Conservation (phyloP, 2,113 vertebrate species). For the Eublepharis macularius region DNA sequence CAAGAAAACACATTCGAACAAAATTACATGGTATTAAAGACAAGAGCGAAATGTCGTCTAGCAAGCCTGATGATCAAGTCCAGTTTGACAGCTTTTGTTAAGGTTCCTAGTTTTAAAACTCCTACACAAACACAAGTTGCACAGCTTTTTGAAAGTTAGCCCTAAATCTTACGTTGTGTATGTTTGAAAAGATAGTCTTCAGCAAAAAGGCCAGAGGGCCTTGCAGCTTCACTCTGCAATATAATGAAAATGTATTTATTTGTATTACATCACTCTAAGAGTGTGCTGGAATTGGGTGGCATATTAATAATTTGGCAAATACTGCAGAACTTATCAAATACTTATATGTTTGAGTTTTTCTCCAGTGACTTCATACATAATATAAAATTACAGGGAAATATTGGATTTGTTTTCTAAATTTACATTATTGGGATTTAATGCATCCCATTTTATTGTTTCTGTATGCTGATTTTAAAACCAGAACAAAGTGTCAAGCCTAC, state of each 20-base stretch:
- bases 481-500: slow-evolving; percentile 20
- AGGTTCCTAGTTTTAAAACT: slow-evolving; percentile 32
- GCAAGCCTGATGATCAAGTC: slow-evolving; percentile 35
- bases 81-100: slow-evolving; percentile 23
- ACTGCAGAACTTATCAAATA: slow-evolving; percentile 61
- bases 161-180: slow-evolving; percentile 40
- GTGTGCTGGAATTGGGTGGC: slow-evolving; percentile 38
- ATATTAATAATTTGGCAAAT: neutral
- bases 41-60: slow-evolving; percentile 37
- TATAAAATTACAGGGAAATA: slow-evolving; percentile 41
- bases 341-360: slow-evolving; percentile 35
- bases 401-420: neutral
- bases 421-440: neutral
- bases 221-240: slow-evolving; percentile 24
- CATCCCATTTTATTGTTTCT: slow-evolving; percentile 29
- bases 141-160: slow-evolving; percentile 13
- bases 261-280: slow-evolving; percentile 40
- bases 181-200: slow-evolving; percentile 27
- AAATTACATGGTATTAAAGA: slow-evolving; percentile 4
- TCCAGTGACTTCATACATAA: neutral
- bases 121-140: slow-evolving; percentile 7
- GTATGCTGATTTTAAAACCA: slow-evolving; percentile 28
- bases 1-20: neutral
- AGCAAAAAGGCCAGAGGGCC: slow-evolving; percentile 15
- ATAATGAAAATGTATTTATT: slow-evolving; percentile 45